Conservation (phyloP, 2,113 vertebrate genomes). For the Mormyrus iriodes region DNA sequence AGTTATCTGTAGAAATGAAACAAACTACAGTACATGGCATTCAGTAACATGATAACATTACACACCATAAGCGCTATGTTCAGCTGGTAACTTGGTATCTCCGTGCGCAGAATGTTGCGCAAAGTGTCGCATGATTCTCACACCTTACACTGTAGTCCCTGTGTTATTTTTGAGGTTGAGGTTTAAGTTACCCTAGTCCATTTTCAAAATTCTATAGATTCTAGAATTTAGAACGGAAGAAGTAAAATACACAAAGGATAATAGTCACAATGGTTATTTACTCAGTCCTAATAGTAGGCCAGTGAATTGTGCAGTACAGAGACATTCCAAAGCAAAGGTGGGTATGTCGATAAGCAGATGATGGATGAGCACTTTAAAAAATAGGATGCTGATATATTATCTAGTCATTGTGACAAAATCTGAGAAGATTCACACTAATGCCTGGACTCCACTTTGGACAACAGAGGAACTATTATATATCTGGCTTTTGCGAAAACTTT, state of each 20-base stretch:
- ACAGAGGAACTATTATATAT: background rate
- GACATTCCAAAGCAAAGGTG: background rate
- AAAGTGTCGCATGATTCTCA: background rate
- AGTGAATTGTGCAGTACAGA: background rate
- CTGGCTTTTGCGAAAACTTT: background rate
- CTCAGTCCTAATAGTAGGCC: background rate
- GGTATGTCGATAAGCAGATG: background rate
- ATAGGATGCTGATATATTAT: background rate
- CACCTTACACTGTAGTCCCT: background rate
- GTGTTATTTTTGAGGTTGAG: no score
- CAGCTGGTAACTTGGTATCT: background rate
- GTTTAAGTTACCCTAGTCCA: no score
- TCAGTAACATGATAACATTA: background rate
- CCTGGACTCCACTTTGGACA: background rate
- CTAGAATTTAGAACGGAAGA: no score
- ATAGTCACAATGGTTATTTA: background rate
- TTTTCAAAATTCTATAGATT: no score
- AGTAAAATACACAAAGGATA: no score
- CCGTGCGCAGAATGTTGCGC: background rate
- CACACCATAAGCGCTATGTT: background rate
- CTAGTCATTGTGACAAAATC: background rate
- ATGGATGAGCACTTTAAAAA: background rate
- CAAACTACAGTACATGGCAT: background rate
- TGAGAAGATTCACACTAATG: background rate
- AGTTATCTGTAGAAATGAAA: background rate